Conservation (phyloP, 2,113 vertebrate species). For the Strix aluco region DNA sequence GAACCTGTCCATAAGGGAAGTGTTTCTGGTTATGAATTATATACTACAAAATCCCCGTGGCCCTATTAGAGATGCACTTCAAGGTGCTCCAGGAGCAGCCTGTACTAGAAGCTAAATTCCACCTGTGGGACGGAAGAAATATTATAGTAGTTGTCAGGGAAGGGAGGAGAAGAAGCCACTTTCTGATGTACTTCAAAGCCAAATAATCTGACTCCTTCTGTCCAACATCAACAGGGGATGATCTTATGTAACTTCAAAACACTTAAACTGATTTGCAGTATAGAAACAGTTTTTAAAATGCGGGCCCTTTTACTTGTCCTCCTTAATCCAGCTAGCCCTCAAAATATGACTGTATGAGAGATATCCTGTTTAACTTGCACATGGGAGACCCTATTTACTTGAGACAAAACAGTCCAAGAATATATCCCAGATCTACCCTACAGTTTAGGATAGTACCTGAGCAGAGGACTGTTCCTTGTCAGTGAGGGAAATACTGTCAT, state of each 20-base stretch:
- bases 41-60: background rate
- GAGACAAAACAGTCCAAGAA: background rate
- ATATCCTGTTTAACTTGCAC: background rate
- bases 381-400: background rate
- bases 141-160: background rate
- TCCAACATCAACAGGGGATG: background rate
- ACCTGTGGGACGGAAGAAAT: background rate
- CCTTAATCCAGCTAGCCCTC: background rate
- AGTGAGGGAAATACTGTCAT: background rate
- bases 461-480: background rate
- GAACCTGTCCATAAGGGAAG: slow-evolving; percentile 53
- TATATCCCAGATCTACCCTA: background rate
- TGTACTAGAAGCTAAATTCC: background rate
- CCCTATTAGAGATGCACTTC: background rate
- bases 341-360: background rate
- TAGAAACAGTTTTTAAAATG: background rate
- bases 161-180: background rate
- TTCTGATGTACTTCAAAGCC: slow-evolving; percentile 20
- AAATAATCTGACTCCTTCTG: background rate
- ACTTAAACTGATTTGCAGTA: background rate
- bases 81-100: background rate
- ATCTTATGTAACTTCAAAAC: background rate
- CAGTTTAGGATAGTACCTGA: background rate
- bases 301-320: background rate
- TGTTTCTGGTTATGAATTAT: slow-evolving; percentile 49